A percentile compares a stretch with the other conserved stretches of the same genome.
Conservation (phyloP, 2,113 vertebrate species). For the Ctenodactylus gundi region DNA sequence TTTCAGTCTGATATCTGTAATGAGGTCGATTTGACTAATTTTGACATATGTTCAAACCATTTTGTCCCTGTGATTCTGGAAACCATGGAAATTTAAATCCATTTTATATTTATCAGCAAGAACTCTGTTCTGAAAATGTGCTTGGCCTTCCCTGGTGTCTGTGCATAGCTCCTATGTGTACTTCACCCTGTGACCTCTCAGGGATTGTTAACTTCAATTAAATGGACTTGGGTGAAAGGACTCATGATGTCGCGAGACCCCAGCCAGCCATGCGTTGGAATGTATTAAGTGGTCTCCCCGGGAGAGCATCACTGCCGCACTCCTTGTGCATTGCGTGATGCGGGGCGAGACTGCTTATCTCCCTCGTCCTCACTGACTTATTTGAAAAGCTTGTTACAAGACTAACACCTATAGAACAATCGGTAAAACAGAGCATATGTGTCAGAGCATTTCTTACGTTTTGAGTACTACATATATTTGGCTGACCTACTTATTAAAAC, state of each 20-base stretch:
- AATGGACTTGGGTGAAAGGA: slow-evolving; percentile 34
- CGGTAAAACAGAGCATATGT: background rate
- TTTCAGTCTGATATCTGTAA: background rate
- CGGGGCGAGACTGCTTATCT: slow-evolving; percentile 11
- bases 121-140: slow-evolving; percentile 24
- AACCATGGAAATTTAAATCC: background rate
- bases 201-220: slow-evolving; percentile 29
- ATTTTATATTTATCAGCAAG: background rate
- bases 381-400: background rate
- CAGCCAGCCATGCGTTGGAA: background rate
- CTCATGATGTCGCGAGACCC: background rate
- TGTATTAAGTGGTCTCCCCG: background rate
- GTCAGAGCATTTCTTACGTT: too few relatives aligned
- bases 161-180: background rate
- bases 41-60: background rate
- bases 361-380: background rate
- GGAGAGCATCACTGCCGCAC: background rate
- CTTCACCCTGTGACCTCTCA: background rate
- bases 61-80: background rate
- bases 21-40: background rate
- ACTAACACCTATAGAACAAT: background rate
- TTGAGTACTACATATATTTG: too few relatives aligned
- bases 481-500: too few relatives aligned
- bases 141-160: background rate
- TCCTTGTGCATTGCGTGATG: background rate